Evolutionary conservation across 2,888 invertebrate genomes (phyloP).

Genomic region (Sinopyrophorus schimmeli): DNA sequence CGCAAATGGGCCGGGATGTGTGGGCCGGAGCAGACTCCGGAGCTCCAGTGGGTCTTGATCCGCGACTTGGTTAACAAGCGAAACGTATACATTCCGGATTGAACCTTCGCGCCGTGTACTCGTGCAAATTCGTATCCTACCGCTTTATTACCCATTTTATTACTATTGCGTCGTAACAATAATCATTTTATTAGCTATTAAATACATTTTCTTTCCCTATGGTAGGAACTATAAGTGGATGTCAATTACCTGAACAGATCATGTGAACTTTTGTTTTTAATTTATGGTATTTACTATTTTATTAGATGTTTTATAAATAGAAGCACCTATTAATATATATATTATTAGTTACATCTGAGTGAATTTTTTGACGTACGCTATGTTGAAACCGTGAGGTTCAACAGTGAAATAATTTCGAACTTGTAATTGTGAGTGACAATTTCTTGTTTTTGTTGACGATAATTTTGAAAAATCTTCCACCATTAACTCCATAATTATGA

Average conservation of each 20-base stretch:
- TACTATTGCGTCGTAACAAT: conserved; percentile 53
- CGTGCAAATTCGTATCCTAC: conserved; percentile 43
- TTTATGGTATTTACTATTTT: conserved; percentile 6
- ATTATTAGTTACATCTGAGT: conserved; percentile 2
- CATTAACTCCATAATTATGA: conserved; percentile 66
- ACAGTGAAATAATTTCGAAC: conserved; percentile 15
- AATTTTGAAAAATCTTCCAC: conserved; percentile 38
- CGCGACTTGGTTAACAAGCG: conserved; percentile 68
- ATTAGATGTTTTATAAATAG: not conserved
- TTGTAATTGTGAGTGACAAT: conserved; percentile 27
- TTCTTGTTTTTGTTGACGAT: conserved; percentile 12
- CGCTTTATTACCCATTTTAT: conserved; percentile 51
- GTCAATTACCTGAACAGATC: conserved; percentile 29
- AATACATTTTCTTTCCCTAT: conserved; percentile 33
- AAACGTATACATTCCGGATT: conserved; percentile 63
- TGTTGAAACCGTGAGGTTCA: conserved; percentile 13
- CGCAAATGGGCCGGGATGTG: conserved; percentile 54
- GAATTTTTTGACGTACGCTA: conserved; percentile 13
- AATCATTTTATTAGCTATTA: conserved; percentile 51
- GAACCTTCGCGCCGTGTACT: conserved; percentile 52
- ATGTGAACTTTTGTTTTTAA: conserved; percentile 27
- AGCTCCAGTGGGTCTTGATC: conserved; percentile 60
- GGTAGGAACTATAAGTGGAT: conserved; percentile 32
- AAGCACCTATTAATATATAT: not conserved
- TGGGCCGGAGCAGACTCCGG: conserved; percentile 62